phyloP scores from a whole-genome alignment of 2,888 invertebrate species.

The Nymphalis polychloros region DNA sequence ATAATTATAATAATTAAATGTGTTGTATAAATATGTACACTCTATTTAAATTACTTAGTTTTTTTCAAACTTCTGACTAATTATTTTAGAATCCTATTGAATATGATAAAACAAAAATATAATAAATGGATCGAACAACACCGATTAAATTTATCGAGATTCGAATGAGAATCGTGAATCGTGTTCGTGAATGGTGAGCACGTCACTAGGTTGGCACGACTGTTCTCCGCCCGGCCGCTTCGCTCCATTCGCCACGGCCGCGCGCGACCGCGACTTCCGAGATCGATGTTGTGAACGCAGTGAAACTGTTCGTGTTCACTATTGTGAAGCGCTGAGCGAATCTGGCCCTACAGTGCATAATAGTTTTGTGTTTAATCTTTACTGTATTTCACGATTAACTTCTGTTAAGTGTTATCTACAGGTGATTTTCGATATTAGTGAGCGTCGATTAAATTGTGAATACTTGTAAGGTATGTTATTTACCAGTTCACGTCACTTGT shows the following conservation, averaged over 20 bases:
- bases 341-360: conserved; percentile 58
- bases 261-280: conserved; percentile 54
- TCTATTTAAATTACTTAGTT: too few relatives aligned
- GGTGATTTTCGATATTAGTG: conserved; percentile 45
- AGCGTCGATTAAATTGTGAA: conserved; percentile 46
- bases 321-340: conserved; percentile 64
- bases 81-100: not conserved
- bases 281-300: conserved; percentile 63
- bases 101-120: not conserved
- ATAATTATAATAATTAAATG: too few relatives aligned
- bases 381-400: conserved; percentile 44
- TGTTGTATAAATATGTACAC: too few relatives aligned
- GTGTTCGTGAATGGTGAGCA: conserved; percentile 38
- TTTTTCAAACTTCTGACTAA: too few relatives aligned
- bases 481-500: conserved; percentile 64
- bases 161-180: conserved; percentile 36
- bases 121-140: conserved; percentile 8
- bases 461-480: conserved; percentile 65
- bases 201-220: conserved; percentile 45
- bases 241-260: conserved; percentile 48
- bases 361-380: conserved; percentile 56
- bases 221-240: conserved; percentile 48
- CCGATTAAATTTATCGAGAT: conserved; percentile 37
- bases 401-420: conserved; percentile 43
- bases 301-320: conserved; percentile 49